phyloP scores from a whole-genome alignment of 2,113 vertebrate genomes.

The Chaetorhynchus papuensis region DNA sequence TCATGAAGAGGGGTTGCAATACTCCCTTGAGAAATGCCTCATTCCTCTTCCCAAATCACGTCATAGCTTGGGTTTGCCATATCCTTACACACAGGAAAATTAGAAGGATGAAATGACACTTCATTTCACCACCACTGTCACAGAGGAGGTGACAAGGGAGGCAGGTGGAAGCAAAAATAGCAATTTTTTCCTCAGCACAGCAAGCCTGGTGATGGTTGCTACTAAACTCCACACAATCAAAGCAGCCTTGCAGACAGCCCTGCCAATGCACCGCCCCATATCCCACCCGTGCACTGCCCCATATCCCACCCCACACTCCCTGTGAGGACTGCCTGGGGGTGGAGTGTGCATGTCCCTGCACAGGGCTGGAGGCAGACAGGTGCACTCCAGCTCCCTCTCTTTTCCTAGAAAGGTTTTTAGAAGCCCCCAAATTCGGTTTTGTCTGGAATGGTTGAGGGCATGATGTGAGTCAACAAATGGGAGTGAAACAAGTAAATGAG shows the following conservation, averaged over 20 bases:
- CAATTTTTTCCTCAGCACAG: neutral
- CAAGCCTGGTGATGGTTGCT: neutral
- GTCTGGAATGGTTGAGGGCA: neutral
- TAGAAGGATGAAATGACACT: accelerated
- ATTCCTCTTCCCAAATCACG: neutral
- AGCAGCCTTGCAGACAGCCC: neutral
- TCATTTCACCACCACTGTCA: accelerated
- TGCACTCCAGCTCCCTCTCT: neutral
- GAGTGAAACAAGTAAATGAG: neutral
- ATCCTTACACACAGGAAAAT: accelerated
- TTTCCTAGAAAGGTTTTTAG: neutral
- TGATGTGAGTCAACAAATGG: neutral
- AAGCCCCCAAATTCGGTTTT: neutral
- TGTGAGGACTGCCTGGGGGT: neutral
- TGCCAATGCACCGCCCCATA: accelerated
- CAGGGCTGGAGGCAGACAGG: neutral
- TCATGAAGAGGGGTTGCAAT: neutral
- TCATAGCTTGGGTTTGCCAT: neutral
- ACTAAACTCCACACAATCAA: neutral
- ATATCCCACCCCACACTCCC: accelerated
- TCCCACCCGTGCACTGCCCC: accelerated
- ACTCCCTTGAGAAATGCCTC: neutral
- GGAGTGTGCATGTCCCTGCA: accelerated
- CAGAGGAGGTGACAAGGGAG: neutral
- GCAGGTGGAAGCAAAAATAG: neutral